phyloP scores from a whole-genome alignment of 2,113 vertebrate species.

The Cyphomyrus plagiostoma region DNA sequence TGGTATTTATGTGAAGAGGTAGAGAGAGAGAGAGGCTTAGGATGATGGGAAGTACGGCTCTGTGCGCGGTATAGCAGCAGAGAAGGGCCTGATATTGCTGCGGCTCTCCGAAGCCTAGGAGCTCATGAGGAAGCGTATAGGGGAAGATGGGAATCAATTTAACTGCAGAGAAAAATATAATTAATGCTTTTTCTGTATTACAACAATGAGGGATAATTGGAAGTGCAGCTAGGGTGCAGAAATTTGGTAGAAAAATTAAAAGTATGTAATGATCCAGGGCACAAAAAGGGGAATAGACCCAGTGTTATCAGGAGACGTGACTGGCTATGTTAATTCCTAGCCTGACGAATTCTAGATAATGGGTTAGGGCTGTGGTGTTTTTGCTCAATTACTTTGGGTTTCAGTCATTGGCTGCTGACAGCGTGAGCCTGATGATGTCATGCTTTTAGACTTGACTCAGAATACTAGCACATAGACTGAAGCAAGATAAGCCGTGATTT shows the following conservation, averaged over 20 bases:
- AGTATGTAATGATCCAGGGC: neutral
- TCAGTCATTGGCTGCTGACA: neutral
- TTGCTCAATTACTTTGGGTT: neutral
- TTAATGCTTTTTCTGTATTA: neutral
- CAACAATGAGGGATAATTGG: neutral
- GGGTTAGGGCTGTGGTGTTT: neutral
- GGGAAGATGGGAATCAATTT: neutral
- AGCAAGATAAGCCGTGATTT: neutral
- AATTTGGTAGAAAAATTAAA: neutral
- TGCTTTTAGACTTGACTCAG: neutral
- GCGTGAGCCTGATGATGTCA: neutral
- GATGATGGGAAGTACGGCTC: neutral
- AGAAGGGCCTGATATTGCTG: neutral
- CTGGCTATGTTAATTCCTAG: neutral
- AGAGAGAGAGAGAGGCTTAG: neutral
- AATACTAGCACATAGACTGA: neutral
- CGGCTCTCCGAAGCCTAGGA: neutral
- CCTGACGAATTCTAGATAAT: neutral
- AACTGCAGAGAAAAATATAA: neutral
- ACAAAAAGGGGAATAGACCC: neutral
- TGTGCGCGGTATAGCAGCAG: neutral
- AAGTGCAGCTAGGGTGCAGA: neutral
- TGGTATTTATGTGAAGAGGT: neutral
- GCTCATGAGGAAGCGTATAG: neutral
- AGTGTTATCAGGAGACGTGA: neutral